Evolutionary conservation across 2,113 vertebrate species (phyloP).

Genomic region (Gracilinanus agilis): DNA sequence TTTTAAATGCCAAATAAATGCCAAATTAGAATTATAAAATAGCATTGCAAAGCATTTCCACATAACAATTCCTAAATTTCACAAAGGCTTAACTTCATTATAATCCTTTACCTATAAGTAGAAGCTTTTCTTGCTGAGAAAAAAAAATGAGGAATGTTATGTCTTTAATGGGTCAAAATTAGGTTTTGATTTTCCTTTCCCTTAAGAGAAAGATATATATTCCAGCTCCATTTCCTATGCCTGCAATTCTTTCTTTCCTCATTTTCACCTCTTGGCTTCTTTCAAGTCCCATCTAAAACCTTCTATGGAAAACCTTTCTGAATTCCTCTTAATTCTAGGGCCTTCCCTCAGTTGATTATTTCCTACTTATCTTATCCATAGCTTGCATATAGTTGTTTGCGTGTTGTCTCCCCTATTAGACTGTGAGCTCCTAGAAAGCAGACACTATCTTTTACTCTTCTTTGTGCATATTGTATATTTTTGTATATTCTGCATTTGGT

Average conservation of each 20-base stretch:
- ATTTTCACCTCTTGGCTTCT: not conserved
- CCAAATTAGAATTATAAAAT: not conserved
- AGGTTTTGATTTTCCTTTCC: not conserved
- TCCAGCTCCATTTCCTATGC: not conserved
- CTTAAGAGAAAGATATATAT: not conserved
- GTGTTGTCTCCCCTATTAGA: not conserved
- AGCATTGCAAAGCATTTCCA: not conserved
- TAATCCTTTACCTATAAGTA: not conserved
- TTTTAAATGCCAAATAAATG: not conserved
- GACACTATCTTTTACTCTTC: not conserved
- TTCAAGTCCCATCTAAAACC: not conserved
- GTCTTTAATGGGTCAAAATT: not conserved
- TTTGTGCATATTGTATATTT: not conserved
- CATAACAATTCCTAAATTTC: not conserved
- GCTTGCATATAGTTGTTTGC: not conserved
- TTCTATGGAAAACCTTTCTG: not conserved
- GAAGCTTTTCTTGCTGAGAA: not conserved
- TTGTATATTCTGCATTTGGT: not conserved
- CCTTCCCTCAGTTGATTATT: not conserved
- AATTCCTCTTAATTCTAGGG: not conserved
- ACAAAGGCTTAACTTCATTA: not conserved
- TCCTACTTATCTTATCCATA: not conserved
- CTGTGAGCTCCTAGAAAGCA: not conserved
- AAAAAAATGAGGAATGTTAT: not conserved
- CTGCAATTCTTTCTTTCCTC: not conserved